Evolutionary conservation across 2,113 vertebrate genomes (phyloP).

Genomic region (Spea bombifrons): DNA sequence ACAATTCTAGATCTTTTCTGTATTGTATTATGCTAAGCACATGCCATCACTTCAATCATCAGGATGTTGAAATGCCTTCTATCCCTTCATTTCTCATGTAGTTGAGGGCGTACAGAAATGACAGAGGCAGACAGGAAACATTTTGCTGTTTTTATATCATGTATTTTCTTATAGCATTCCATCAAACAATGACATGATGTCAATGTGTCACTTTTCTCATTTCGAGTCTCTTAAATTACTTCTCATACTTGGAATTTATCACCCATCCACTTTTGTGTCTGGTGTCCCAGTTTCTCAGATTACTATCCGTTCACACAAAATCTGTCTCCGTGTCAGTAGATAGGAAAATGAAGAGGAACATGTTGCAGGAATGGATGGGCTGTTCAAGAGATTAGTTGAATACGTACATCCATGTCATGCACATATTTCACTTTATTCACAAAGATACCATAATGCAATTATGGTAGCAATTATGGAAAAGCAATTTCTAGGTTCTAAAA

Average conservation of each 20-base stretch:
- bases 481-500: too few relatives aligned
- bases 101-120: neutral
- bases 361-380: neutral
- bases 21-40: too few relatives aligned
- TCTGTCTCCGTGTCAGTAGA: neutral
- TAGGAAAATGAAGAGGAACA: neutral
- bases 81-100: neutral
- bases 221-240: neutral
- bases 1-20: too few relatives aligned
- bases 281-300: neutral
- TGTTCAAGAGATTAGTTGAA: neutral
- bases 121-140: neutral
- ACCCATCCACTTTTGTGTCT: neutral
- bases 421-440: too few relatives aligned
- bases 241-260: neutral
- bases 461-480: too few relatives aligned
- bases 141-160: neutral
- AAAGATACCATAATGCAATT: too few relatives aligned
- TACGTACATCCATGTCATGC: neutral
- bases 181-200: neutral
- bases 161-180: neutral
- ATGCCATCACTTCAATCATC: too few relatives aligned
- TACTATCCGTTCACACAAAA: neutral
- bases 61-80: neutral
- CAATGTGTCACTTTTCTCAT: slow-evolving; percentile 7